Evolutionary conservation across 2,113 vertebrate genomes (phyloP).

Genomic region (Xenopus laevis): DNA sequence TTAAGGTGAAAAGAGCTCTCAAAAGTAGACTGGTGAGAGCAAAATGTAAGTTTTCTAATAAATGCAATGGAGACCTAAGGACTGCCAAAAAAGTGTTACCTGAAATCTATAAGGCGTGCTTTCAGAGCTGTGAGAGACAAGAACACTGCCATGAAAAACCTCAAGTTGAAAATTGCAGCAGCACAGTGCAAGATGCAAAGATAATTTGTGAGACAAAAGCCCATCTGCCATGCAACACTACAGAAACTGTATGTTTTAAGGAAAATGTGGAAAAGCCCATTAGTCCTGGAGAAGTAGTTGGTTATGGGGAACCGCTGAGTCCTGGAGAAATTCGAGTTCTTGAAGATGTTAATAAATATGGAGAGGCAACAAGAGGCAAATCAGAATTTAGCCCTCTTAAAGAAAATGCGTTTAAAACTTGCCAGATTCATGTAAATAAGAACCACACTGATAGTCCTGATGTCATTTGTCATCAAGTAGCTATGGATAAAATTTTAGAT

Average conservation of each 20-base stretch:
- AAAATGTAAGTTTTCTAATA: slow-evolving; percentile 56
- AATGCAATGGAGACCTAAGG: slow-evolving; percentile 59
- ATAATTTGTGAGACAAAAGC: slow-evolving; percentile 59
- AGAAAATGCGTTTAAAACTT: slow-evolving; percentile 64
- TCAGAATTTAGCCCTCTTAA: slow-evolving; percentile 56
- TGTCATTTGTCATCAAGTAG: slow-evolving; percentile 54
- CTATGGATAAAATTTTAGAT: slow-evolving; percentile 55
- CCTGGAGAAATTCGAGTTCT: slow-evolving; percentile 57
- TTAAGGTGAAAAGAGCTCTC: slow-evolving; percentile 69
- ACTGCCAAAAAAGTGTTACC: slow-evolving; percentile 43
- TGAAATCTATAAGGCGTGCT: slow-evolving; percentile 48
- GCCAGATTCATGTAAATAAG: slow-evolving; percentile 63
- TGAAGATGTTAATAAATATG: slow-evolving; percentile 60
- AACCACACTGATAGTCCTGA: slow-evolving; percentile 59
- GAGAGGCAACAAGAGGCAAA: slow-evolving; percentile 57
- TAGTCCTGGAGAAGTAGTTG: slow-evolving; percentile 58
- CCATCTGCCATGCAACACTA: slow-evolving; percentile 59
- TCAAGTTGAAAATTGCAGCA: slow-evolving; percentile 48
- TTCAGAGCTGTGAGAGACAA: slow-evolving; percentile 39
- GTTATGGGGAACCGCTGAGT: slow-evolving; percentile 56
- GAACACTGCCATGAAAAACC: slow-evolving; percentile 36
- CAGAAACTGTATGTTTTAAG: slow-evolving; percentile 59
- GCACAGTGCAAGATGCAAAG: slow-evolving; percentile 55
- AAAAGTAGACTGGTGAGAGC: slow-evolving; percentile 61
- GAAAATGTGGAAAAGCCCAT: slow-evolving; percentile 63